Base-by-base conservation (phyloP, 2,113 vertebrate species). In the Ceuthmochares aereus region DNA sequence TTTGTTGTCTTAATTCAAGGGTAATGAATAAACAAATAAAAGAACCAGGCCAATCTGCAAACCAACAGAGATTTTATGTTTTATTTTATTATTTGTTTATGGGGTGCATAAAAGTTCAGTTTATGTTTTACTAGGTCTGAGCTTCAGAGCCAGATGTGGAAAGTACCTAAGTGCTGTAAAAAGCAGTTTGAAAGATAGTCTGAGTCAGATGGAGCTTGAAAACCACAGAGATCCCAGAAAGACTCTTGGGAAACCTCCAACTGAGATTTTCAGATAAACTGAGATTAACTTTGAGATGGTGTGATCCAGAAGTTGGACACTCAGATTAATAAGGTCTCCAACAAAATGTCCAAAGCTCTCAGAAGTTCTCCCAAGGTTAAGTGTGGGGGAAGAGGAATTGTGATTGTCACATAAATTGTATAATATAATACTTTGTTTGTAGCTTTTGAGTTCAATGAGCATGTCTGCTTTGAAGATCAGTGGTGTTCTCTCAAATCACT, bases 91-190 rank as follows among this genome's bases (percentile, higher is more conserved):
- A 83, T 93, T 92, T 96, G 85, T 94, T 96, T 90, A 93, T 66
- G 62, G 60, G 40, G 88, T 92, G 95, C 90, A 54, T 94, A 92
- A 95, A 96, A 96, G 90, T 96, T 95, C 92, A 96, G 86, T 95
- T 97, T 93, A 94, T 84, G 51, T 93, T 91, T 92, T 73, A 82
- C 49, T 88, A 80, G 29, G 51, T 74, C 73, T 92, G 82, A 93
- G 64, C 63, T 58, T 93, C 78, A 81, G 60, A 81, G 74, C 85
- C 96, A 96, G 92, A 92, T 90, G 92, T 73, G 94, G 95, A 97
- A 97, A 96, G 92, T 96, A 96, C 96, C 95, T 97, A 72, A 87
- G 63, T 74, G 60, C 69, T 92, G 84, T 91, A 91, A 96, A 93
- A 93, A 79, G 14, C 87, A 89, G 63, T 82, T 85, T 93, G 94